phyloP scores from a whole-genome alignment of 2,888 invertebrate genomes.

The Lepeophtheirus nordmannii region DNA sequence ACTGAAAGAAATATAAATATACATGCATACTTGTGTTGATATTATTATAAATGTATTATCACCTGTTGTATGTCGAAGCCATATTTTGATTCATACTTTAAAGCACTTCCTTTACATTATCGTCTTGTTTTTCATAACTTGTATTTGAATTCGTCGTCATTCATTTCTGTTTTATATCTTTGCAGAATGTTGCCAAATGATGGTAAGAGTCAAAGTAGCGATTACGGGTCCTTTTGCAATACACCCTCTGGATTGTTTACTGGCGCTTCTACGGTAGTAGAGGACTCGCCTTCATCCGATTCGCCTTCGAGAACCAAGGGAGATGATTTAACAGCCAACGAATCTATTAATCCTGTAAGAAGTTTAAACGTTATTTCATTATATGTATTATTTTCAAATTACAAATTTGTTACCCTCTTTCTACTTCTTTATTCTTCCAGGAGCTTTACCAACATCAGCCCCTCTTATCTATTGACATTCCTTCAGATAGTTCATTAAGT shows the following conservation, averaged over 20 bases:
- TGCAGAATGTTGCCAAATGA: conserved; percentile 22
- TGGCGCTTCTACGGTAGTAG: neutral
- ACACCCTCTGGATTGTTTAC: conserved; percentile 10
- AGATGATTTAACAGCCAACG: neutral
- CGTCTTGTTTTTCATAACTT: no score
- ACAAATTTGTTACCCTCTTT: neutral
- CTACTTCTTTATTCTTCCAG: neutral
- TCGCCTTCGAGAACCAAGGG: conserved; percentile 9
- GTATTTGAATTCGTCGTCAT: no score
- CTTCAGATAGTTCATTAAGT: conserved; percentile 6
- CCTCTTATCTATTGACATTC: conserved; percentile 5
- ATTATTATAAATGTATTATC: no score
- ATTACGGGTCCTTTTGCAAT: conserved; percentile 20
- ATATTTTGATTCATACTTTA: no score
- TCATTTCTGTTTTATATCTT: neutral
- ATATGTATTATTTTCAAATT: neutral
- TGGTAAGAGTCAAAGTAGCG: conserved; percentile 21
- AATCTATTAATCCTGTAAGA: neutral
- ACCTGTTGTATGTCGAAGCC: no score
- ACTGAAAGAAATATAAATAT: no score
- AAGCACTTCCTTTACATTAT: no score
- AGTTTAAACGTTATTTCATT: neutral
- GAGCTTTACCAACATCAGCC: conserved; percentile 11
- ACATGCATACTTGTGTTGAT: no score
- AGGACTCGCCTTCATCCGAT: neutral